Conservation (phyloP, 1,140 invertebrate genomes). For the Thrips palmi region DNA sequence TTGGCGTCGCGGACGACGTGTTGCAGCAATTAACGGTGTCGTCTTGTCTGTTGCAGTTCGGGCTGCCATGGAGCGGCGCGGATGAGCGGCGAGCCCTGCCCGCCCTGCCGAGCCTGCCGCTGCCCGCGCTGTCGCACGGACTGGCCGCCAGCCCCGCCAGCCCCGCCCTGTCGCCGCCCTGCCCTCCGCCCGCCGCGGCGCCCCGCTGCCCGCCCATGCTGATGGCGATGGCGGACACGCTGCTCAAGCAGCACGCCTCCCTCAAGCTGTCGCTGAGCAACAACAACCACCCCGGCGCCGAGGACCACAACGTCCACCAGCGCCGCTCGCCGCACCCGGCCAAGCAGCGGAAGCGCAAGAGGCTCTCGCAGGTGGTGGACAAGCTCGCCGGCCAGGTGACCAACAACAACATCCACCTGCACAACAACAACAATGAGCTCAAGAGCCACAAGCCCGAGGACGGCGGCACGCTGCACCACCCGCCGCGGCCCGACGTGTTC, state of each 20-base stretch:
- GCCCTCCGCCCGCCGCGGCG: constrained; percentile 28
- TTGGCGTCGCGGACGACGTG: too few species aligned
- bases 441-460: constrained; percentile 17
- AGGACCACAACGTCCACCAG: constrained; percentile 13
- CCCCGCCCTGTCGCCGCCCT: too few species aligned
- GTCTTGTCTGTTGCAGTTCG: too few species aligned
- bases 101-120: too few species aligned
- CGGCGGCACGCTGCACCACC: constrained; percentile 14
- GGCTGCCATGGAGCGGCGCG: too few species aligned
- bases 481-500: constrained; percentile 26
- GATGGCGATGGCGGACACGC: constrained; percentile 26
- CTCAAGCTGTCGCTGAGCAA: constrained; percentile 34
- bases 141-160: too few species aligned
- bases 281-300: constrained; percentile 32
- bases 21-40: too few species aligned
- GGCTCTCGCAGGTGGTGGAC: constrained; percentile 54
- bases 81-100: too few species aligned
- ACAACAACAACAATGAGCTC: constrained; percentile 18
- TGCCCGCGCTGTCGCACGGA: too few species aligned
- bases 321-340: constrained; percentile 3
- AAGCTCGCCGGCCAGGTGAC: constrained; percentile 36
- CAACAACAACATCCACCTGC: constrained; percentile 19
- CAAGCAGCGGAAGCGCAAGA: constrained; percentile 45
- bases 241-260: constrained; percentile 31
- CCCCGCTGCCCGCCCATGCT: constrained; percentile 28